Evolutionary conservation across 1,140 invertebrate species (phyloP).

Genomic region (Copidosoma floridanum): DNA sequence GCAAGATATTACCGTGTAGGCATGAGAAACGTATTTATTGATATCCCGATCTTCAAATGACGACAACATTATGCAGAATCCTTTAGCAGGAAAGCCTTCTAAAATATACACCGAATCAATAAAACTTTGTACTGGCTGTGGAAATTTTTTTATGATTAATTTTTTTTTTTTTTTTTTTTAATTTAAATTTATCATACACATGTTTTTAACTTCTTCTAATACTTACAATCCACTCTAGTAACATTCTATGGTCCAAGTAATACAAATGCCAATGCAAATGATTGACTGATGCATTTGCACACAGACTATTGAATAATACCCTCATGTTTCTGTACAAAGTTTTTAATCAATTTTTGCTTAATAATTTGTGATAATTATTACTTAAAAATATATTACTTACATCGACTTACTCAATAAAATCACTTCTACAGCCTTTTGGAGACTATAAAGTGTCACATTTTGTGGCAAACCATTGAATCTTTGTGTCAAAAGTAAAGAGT

Average conservation of each 20-base stretch:
- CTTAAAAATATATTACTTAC: conserved; percentile 49
- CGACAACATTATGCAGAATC: conserved; percentile 64
- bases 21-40: conserved; percentile 41
- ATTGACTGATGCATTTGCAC: conserved; percentile 78
- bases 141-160: conserved; percentile 28
- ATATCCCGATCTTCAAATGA: conserved; percentile 42
- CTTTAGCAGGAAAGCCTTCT: conserved; percentile 60
- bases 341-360: neutral
- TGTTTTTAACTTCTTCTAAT: neutral
- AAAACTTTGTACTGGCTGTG: conserved; percentile 57
- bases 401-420: conserved; percentile 56
- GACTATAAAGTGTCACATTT: conserved; percentile 53
- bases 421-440: conserved; percentile 54
- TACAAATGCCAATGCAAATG: conserved; percentile 78
- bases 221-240: conserved; percentile 67
- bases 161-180: neutral
- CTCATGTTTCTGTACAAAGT: conserved; percentile 55
- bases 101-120: conserved; percentile 56
- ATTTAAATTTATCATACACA: neutral
- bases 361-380: too few relatives aligned
- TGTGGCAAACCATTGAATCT: conserved; percentile 62
- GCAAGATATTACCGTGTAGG: conserved; percentile 57
- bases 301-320: conserved; percentile 74
- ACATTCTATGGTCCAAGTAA: conserved; percentile 63
- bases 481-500: conserved; percentile 66